Conservation (phyloP, 2,797 vertebrate species). For the Galagoides demidoff region DNA sequence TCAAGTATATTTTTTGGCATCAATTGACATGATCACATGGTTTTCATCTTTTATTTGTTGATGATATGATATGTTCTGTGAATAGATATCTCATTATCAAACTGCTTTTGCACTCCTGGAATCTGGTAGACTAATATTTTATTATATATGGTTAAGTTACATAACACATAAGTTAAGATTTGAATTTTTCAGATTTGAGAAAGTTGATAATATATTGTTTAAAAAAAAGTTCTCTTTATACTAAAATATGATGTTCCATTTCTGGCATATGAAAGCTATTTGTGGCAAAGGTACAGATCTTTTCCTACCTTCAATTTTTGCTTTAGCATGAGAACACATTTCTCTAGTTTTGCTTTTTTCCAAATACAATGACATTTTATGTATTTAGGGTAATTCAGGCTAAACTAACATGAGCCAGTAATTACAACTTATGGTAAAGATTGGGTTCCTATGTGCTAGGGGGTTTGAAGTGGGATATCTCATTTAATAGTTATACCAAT, state of each 20-base stretch:
- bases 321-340: background rate
- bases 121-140: constrained; percentile 31
- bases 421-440: background rate
- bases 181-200: background rate
- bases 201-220: constrained; percentile 4
- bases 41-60: constrained; percentile 48
- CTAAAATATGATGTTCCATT: background rate
- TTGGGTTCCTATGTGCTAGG: background rate
- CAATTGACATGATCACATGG: constrained; percentile 34
- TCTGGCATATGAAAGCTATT: background rate
- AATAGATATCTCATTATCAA: background rate
- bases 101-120: background rate
- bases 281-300: background rate
- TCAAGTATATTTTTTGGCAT: constrained; percentile 33
- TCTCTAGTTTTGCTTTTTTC: constrained; percentile 50
- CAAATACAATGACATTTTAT: constrained; percentile 27
- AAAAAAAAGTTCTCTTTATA: background rate
- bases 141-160: background rate
- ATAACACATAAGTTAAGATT: constrained; percentile 20
- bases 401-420: constrained; percentile 24
- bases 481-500: background rate
- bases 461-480: background rate
- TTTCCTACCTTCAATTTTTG: background rate
- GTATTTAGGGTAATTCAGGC: background rate
- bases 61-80: background rate